Conservation (phyloP, 2,888 invertebrate species). For the Thecophora atra region DNA sequence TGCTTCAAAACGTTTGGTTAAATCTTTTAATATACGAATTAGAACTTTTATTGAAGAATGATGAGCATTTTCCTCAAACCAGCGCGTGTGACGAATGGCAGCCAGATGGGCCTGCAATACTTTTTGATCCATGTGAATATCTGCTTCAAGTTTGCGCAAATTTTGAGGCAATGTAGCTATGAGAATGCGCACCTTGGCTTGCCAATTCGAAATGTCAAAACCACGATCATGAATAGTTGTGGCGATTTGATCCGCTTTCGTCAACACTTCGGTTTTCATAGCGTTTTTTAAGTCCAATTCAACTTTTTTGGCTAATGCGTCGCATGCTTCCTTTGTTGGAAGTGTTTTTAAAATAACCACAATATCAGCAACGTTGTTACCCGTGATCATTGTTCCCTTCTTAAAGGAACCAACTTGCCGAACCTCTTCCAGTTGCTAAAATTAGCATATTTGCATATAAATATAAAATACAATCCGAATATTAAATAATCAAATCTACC, state of each 20-base stretch:
- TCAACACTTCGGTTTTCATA: constrained; percentile 72
- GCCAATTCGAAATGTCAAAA: constrained; percentile 86
- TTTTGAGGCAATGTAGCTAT: constrained; percentile 96
- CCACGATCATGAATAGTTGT: constrained; percentile 76
- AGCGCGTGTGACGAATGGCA: constrained; percentile 93
- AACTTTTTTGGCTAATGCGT: constrained; percentile 87
- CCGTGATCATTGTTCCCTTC: constrained; percentile 96
- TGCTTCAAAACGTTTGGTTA: constrained; percentile 88
- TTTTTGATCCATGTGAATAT: constrained; percentile 78
- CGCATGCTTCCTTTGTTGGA: constrained; percentile 95
- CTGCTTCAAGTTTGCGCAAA: constrained; percentile 90
- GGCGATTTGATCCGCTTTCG: constrained; percentile 69
- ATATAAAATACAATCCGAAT: background rate
- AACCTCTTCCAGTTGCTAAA: constrained; percentile 89
- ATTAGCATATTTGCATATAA: background rate
- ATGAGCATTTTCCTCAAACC: constrained; percentile 98
- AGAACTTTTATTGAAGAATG: constrained; percentile 96
- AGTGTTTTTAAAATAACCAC: constrained; percentile 96
- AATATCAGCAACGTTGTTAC: constrained; percentile 94
- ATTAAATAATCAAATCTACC: background rate
- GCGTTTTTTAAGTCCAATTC: constrained; percentile 85
- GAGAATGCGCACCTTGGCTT: constrained; percentile 88
- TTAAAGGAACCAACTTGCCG: constrained; percentile 98
- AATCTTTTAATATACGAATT: constrained; percentile 91
- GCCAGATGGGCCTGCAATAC: constrained; percentile 89